Evolutionary conservation across 2,888 invertebrate species (phyloP).

Genomic region (Terebella lapidaria): DNA sequence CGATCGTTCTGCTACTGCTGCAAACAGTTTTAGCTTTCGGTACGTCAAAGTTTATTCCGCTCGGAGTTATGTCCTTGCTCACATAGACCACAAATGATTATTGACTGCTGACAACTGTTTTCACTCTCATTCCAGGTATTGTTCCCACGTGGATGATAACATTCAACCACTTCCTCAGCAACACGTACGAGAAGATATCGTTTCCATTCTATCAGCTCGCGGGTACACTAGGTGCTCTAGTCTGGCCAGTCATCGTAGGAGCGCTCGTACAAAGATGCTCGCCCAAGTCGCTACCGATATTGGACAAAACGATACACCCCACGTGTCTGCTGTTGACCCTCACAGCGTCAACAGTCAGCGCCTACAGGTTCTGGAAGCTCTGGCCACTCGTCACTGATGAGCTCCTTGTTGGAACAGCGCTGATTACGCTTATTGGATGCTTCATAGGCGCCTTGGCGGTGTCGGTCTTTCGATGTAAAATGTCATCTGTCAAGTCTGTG

Average conservation of each 20-base stretch:
- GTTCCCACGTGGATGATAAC: constrained; percentile 19
- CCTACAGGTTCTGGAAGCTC: constrained; percentile 5
- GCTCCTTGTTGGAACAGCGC: constrained; percentile 5
- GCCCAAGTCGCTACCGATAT: neutral
- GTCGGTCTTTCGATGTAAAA: constrained; percentile 5
- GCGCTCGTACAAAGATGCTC: constrained; percentile 7
- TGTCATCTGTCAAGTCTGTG: constrained; percentile 13
- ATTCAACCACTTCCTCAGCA: constrained; percentile 16
- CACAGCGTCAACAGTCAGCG: constrained; percentile 11
- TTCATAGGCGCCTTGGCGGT: constrained; percentile 5
- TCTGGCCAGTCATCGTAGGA: constrained; percentile 8
- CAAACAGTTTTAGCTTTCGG: constrained; percentile 14
- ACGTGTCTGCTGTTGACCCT: constrained; percentile 15
- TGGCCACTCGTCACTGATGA: constrained; percentile 11
- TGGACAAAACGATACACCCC: constrained; percentile 18
- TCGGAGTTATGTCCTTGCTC: no score
- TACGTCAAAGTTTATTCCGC: constrained; percentile 8
- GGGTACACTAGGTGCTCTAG: constrained; percentile 9
- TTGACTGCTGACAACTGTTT: no score
- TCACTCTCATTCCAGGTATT: constrained; percentile 8
- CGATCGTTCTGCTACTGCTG: constrained; percentile 12
- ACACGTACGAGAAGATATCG: constrained; percentile 16
- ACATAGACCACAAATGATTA: no score
- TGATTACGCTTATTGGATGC: constrained; percentile 9
- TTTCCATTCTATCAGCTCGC: constrained; percentile 16